phyloP scores from a whole-genome alignment of 2,113 vertebrate species.

The Oryctolagus cuniculus region DNA sequence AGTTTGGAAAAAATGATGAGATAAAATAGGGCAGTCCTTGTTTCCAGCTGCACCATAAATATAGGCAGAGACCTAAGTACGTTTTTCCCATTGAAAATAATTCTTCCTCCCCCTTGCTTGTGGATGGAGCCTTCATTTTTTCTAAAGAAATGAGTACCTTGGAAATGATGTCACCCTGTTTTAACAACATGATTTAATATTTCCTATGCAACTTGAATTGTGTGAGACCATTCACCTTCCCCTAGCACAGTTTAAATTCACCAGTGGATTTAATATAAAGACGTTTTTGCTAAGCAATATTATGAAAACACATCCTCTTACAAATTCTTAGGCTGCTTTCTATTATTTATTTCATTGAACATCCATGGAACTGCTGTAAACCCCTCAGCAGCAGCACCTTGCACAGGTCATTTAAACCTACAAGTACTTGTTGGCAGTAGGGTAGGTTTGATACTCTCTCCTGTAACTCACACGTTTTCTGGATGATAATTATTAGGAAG shows the following conservation, averaged over 20 bases:
- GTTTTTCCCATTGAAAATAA: not conserved
- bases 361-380: constrained; percentile 73
- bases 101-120: constrained; percentile 19
- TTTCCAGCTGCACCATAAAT: constrained; percentile 29
- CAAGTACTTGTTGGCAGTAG: constrained; percentile 76
- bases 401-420: constrained; percentile 78
- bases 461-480: constrained; percentile 83
- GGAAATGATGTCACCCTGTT: constrained; percentile 70
- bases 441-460: constrained; percentile 72
- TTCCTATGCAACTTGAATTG: constrained; percentile 77
- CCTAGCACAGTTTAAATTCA: constrained; percentile 73
- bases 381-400: constrained; percentile 80
- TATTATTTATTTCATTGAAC: constrained; percentile 83
- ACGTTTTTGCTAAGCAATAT: constrained; percentile 75
- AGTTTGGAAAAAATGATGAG: constrained; percentile 51
- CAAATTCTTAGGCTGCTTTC: constrained; percentile 78
- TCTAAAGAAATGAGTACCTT: constrained; percentile 58
- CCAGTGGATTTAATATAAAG: constrained; percentile 74
- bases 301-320: constrained; percentile 83
- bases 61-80: not conserved
- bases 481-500: constrained; percentile 83
- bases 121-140: constrained; percentile 46
- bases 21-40: constrained; percentile 46
- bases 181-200: constrained; percentile 72
- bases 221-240: constrained; percentile 80